Percentiles rank a stretch among this genome's conserved stretches.
phyloP scores from a whole-genome alignment of 2,888 invertebrate species.

The Limenitis camilla region DNA sequence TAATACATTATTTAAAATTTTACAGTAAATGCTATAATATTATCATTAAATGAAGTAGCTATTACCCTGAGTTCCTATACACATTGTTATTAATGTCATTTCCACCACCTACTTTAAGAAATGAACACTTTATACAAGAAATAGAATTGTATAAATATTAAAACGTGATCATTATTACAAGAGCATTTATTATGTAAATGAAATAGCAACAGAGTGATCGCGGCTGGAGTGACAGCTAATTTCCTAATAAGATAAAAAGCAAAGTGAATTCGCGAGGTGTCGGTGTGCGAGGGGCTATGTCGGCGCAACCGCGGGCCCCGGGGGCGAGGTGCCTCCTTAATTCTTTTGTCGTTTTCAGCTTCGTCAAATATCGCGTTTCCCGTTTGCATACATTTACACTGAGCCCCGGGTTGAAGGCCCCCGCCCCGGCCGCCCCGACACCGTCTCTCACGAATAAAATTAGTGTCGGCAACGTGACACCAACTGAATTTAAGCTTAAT shows the following conservation, averaged over 20 bases:
- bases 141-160: not conserved
- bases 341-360: slow-evolving; percentile 72
- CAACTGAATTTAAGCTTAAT: slow-evolving; percentile 73
- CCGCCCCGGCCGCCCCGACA: slow-evolving; percentile 32
- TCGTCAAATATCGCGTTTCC: slow-evolving; percentile 68
- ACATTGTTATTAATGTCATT: too few relatives aligned
- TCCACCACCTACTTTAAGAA: too few relatives aligned
- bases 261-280: slow-evolving; percentile 57
- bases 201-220: slow-evolving; percentile 36
- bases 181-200: slow-evolving; percentile 32
- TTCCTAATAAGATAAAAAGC: slow-evolving; percentile 53
- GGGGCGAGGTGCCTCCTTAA: slow-evolving; percentile 44
- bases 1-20: slow-evolving; percentile 1
- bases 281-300: slow-evolving; percentile 28
- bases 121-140: too few relatives aligned
- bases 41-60: too few relatives aligned
- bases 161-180: slow-evolving; percentile 15
- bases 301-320: slow-evolving; percentile 35
- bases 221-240: slow-evolving; percentile 50
- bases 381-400: slow-evolving; percentile 72
- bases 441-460: slow-evolving; percentile 68
- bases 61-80: too few relatives aligned
- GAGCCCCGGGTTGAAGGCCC: slow-evolving; percentile 29
- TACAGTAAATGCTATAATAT: not conserved
- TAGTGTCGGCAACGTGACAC: slow-evolving; percentile 74